Base-by-base conservation (phyloP, 2,888 invertebrate species). In the Dolichopus griseipennis region DNA sequence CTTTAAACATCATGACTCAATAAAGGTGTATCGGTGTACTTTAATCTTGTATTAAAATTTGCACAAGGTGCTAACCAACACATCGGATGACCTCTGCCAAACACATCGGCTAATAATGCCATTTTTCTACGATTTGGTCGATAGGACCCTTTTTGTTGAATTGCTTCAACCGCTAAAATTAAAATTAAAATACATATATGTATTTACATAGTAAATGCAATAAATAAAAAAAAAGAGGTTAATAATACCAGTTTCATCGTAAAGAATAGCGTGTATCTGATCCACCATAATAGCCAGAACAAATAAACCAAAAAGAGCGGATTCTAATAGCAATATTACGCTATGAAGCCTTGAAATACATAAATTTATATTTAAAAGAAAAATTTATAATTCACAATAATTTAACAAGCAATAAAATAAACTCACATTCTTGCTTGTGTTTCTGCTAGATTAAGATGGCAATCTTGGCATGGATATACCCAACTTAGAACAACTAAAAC, bases 311-410 rank as follows among this genome's bases (percentile, higher is more conserved):
- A 95, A 95, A 34, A 95, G 82, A 9, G 90, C 85, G 69, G 91
- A 89, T 79, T 93, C 93, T 79, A 95, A 81, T 69, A 92, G 84
- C 72, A 94, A 82, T 74, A 92, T 87, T 66, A 94, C 89, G 73
- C 90, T 90, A 79, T 95, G 94, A 75, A 95, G 85, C 79, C 93
- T 93, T n/a, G n/a, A n/a, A n/a, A n/a, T n/a, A n/a, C n/a, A n/a
- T n/a, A n/a, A n/a, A n/a, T n/a, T n/a, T n/a, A n/a, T n/a, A n/a
- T n/a, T n/a, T n/a, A n/a, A n/a, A n/a, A n/a, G n/a, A n/a, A n/a
- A n/a, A n/a, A n/a, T n/a, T n/a, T n/a, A n/a, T n/a, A n/a, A n/a
- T n/a, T n/a, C n/a, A n/a, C n/a, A n/a, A n/a, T n/a, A n/a, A n/a
- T n/a, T n/a, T n/a, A n/a, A n/a, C n/a, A n/a, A n/a, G n/a, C n/a